These are phyloP conservation scores for Enteromius treurensis DNA, from an alignment of 2,797 vertebrate genomes.

Conservation along the genomic window DNA sequence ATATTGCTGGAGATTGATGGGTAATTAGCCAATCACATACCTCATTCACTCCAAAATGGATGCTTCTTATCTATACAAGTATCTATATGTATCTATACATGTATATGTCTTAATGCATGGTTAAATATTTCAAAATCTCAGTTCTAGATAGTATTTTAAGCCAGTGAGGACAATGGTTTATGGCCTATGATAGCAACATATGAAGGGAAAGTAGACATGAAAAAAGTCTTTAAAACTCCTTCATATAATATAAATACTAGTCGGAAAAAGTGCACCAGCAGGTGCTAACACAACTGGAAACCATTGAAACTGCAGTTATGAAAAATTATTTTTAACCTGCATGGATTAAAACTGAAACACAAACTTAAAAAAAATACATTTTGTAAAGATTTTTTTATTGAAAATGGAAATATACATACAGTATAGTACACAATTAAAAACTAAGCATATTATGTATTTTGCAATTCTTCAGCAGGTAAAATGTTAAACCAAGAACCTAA, in stretches of 20 bases:
- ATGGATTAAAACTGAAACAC: neutral
- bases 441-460: conserved; percentile 54
- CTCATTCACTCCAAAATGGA: neutral
- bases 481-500: conserved; percentile 32
- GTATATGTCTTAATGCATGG: neutral
- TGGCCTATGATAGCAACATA: neutral
- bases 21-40: neutral
- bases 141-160: neutral
- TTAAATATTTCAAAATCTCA: neutral
- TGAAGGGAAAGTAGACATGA: neutral
- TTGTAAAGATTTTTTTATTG: conserved; percentile 75
- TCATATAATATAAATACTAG: neutral
- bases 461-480: conserved; percentile 47
- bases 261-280: neutral
- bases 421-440: conserved; percentile 72
- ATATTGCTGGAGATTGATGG: neutral
- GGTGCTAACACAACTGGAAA: neutral
- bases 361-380: conserved; percentile 14
- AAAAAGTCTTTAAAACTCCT: neutral
- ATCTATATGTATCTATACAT: neutral
- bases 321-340: neutral
- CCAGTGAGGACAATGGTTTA: neutral
- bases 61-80: neutral
- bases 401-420: conserved; percentile 78
- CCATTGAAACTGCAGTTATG: neutral